Conservation (phyloP, 2,888 invertebrate genomes). For the Pterostichus niger region DNA sequence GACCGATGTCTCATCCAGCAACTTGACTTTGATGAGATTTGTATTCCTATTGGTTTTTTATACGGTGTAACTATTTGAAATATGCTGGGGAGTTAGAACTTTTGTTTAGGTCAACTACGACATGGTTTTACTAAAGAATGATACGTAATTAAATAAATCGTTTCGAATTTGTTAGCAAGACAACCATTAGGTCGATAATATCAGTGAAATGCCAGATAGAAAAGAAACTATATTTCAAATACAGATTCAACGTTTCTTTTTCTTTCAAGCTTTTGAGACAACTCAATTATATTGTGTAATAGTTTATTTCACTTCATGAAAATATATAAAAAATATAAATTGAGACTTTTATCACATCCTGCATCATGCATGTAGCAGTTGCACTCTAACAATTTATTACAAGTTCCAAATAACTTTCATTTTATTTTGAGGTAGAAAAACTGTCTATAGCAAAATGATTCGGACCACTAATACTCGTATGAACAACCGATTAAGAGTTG, state of each 20-base stretch:
- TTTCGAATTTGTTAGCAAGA: conserved; percentile 45
- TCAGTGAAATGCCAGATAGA: conserved; percentile 21
- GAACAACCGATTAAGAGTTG: too few relatives aligned
- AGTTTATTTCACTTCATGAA: too few relatives aligned
- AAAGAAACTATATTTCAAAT: conserved; percentile 42
- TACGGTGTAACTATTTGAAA: conserved; percentile 41
- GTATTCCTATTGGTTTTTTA: conserved; percentile 41
- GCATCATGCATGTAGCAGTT: too few relatives aligned
- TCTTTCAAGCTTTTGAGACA: conserved; percentile 27
- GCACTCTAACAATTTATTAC: too few relatives aligned
- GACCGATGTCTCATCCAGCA: conserved; percentile 40
- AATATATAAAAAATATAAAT: too few relatives aligned
- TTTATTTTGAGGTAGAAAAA: too few relatives aligned
- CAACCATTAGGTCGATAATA: conserved; percentile 32
- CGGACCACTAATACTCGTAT: too few relatives aligned
- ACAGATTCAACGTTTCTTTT: neutral
- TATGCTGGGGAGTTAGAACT: conserved; percentile 31
- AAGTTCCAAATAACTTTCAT: too few relatives aligned
- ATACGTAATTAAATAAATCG: conserved; percentile 45
- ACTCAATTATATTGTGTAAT: conserved; percentile 13
- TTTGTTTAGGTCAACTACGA: conserved; percentile 49
- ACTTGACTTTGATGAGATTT: conserved; percentile 45
- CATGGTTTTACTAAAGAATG: conserved; percentile 35
- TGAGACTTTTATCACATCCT: too few relatives aligned
- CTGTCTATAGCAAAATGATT: too few relatives aligned